Evolutionary conservation across 2,888 invertebrate genomes (phyloP).

Genomic region (Parnassius mnemosyne): DNA sequence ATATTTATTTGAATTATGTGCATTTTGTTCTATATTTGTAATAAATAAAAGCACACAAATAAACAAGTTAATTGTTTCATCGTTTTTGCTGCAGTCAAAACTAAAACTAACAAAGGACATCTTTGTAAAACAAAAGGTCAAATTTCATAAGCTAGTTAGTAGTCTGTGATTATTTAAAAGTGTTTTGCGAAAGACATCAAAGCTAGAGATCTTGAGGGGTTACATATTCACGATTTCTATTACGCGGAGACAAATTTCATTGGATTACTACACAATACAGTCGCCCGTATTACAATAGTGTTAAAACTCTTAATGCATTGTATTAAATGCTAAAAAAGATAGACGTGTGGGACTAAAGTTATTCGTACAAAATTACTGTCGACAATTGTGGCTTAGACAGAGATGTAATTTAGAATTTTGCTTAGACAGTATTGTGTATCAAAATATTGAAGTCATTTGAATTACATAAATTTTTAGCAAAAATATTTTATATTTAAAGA

Average conservation of each 20-base stretch:
- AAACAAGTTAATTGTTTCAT: not conserved
- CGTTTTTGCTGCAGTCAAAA: not conserved
- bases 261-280: slow-evolving; percentile 17
- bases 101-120: slow-evolving; percentile 9
- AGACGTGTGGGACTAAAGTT: slow-evolving; percentile 58
- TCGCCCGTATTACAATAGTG: slow-evolving; percentile 32
- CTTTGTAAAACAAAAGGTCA: slow-evolving; percentile 12
- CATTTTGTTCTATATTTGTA: too few species aligned
- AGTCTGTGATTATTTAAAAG: slow-evolving; percentile 39
- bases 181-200: slow-evolving; percentile 52
- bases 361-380: slow-evolving; percentile 60
- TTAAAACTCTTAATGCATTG: slow-evolving; percentile 36
- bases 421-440: not conserved
- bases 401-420: slow-evolving; percentile 43
- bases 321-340: slow-evolving; percentile 34
- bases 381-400: slow-evolving; percentile 54
- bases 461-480: too few species aligned
- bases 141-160: slow-evolving; percentile 34
- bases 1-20: too few species aligned
- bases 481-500: too few species aligned
- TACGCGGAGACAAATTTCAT: slow-evolving; percentile 47
- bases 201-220: slow-evolving; percentile 34
- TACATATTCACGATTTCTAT: slow-evolving; percentile 61
- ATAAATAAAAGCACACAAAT: too few species aligned
- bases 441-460: not conserved